These are phyloP conservation scores for Andricus quercusramuli DNA, from an alignment of 2,888 invertebrate genomes.

Conservation along the genomic window DNA sequence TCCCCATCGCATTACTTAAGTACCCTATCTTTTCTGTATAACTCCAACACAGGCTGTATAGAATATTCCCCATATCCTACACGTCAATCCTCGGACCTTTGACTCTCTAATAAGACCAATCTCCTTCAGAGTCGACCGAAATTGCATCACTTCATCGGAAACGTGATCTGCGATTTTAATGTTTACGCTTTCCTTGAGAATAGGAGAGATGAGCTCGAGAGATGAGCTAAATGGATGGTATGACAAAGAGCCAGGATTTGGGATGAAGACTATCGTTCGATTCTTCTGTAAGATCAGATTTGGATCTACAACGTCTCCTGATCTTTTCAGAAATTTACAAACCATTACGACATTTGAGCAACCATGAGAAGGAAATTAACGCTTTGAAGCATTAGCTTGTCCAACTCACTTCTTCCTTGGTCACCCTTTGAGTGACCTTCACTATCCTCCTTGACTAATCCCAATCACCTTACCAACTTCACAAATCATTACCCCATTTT, in stretches of 20 bases:
- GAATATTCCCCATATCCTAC: constrained; percentile 52
- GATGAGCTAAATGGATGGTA: not conserved
- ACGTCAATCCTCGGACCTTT: constrained; percentile 51
- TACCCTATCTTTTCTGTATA: constrained; percentile 58
- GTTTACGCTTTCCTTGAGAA: not conserved
- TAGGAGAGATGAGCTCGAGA: not conserved
- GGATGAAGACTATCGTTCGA: not conserved
- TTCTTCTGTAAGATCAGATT: not conserved
- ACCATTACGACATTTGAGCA: too few relatives aligned
- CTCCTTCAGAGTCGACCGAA: not conserved
- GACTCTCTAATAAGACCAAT: constrained; percentile 43
- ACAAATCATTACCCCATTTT: too few relatives aligned
- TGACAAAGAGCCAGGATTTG: not conserved
- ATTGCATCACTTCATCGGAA: constrained; percentile 20
- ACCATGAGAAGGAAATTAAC: fast-evolving
- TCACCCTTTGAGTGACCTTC: too few relatives aligned
- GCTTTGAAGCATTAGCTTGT: too few relatives aligned
- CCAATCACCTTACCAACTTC: too few relatives aligned
- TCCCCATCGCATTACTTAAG: constrained; percentile 58
- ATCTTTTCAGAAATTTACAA: too few relatives aligned
- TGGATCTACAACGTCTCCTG: too few relatives aligned
- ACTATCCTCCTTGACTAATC: too few relatives aligned
- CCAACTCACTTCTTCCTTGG: too few relatives aligned
- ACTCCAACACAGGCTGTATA: constrained; percentile 49
- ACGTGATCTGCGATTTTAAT: constrained; percentile 22